Conservation (phyloP, 2,113 vertebrate genomes). For the Cyanoramphus novaezelandiae region DNA sequence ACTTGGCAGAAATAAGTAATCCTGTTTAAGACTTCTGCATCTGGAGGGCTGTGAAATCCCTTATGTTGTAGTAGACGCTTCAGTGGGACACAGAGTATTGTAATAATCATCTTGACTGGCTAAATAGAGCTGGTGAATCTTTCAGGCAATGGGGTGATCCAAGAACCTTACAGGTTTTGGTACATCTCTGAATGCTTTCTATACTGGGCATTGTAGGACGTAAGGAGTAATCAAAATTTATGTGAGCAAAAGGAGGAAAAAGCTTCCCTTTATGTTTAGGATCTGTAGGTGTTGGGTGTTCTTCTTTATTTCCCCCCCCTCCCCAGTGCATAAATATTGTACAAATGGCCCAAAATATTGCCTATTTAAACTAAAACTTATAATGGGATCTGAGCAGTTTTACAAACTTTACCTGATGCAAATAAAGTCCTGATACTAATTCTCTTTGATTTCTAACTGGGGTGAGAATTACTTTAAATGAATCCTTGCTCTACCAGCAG, state of each 20-base stretch:
- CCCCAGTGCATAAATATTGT: not conserved
- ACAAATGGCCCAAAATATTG: not conserved
- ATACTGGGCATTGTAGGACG: not conserved
- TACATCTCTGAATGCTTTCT: not conserved
- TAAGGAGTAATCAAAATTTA: not conserved
- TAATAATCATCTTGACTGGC: not conserved
- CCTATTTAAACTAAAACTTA: not conserved
- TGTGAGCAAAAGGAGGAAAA: not conserved
- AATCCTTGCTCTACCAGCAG: not conserved
- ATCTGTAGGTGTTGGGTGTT: not conserved
- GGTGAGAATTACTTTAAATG: not conserved
- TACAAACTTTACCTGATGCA: not conserved
- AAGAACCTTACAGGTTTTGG: not conserved
- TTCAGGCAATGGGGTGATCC: not conserved
- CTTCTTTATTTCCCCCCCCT: not conserved
- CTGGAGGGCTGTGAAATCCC: not conserved
- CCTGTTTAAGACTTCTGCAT: not conserved
- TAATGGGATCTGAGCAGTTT: not conserved
- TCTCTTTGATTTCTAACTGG: constrained; percentile 2
- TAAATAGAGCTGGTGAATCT: not conserved
- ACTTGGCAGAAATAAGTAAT: not conserved
- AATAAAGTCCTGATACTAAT: not conserved
- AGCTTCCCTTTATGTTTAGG: not conserved
- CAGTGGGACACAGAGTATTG: not conserved
- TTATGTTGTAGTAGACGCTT: not conserved